phyloP scores from a whole-genome alignment of 2,888 invertebrate genomes.

The Dioctria linearis region DNA sequence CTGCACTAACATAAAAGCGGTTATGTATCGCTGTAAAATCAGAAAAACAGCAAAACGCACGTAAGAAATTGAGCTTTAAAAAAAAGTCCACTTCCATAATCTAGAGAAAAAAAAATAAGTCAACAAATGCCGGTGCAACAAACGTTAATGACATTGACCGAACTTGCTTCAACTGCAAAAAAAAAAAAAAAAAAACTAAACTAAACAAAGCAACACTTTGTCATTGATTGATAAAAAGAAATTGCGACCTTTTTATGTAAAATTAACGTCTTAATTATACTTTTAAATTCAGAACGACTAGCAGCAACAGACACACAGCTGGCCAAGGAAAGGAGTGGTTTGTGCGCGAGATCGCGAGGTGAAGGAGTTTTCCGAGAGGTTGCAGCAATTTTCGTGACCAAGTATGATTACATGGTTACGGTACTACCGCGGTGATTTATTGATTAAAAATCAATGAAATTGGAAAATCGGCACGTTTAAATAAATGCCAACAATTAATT shows the following conservation, averaged over 20 bases:
- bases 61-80: too few relatives aligned
- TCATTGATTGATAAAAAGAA: not conserved
- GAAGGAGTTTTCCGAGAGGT: not conserved
- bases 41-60: too few relatives aligned
- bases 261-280: constrained; percentile 1
- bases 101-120: too few relatives aligned
- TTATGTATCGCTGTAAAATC: too few relatives aligned
- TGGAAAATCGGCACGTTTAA: not conserved
- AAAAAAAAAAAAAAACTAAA: too few relatives aligned
- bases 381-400: constrained; percentile 1
- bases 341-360: not conserved
- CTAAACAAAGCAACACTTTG: too few relatives aligned
- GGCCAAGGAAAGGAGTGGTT: not conserved
- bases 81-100: too few relatives aligned
- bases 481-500: not conserved
- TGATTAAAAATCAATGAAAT: not conserved
- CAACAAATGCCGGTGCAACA: not conserved
- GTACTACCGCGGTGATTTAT: not conserved
- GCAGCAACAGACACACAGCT: not conserved
- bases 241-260: not conserved
- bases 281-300: not conserved
- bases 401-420: not conserved
- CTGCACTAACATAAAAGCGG: too few relatives aligned
- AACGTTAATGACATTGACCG: constrained; percentile 16
- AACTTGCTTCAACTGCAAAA: not conserved